Percentiles rank a stretch among this genome's conserved stretches.
Evolutionary conservation across 2,888 invertebrate genomes (phyloP).

Genomic region (Morpho helenor): DNA sequence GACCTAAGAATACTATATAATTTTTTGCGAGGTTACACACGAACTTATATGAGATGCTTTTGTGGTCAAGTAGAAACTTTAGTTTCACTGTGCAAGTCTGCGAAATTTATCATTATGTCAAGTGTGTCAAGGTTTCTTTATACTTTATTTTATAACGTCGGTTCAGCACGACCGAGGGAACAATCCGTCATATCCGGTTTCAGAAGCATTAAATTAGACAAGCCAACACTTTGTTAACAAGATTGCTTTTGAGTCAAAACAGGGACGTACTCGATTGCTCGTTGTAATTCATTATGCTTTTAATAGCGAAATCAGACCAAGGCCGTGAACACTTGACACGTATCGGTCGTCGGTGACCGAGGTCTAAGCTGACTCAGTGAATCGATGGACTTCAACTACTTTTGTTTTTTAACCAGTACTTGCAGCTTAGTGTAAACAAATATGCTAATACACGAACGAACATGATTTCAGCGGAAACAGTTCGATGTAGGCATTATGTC

Average conservation of each 20-base stretch:
- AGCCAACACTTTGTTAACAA: constrained; percentile 27
- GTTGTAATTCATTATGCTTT: constrained; percentile 73
- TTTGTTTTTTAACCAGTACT: constrained; percentile 16
- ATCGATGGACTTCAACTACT: constrained; percentile 60
- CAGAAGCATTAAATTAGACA: constrained; percentile 16
- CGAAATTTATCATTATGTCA: not conserved
- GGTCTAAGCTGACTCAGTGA: constrained; percentile 69
- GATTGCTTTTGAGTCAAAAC: constrained; percentile 35
- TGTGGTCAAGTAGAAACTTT: no score
- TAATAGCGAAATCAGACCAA: constrained; percentile 75
- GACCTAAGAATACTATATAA: no score
- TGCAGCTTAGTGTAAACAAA: constrained; percentile 1
- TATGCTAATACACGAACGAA: not conserved
- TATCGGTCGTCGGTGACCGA: constrained; percentile 56
- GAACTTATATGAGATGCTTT: no score
- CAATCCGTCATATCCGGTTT: constrained; percentile 23
- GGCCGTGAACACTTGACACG: constrained; percentile 73
- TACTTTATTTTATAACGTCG: no score
- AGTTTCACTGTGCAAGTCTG: no score
- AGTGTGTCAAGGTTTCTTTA: not conserved
- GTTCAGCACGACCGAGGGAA: constrained; percentile 4
- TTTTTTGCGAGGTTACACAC: no score
- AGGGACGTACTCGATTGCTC: constrained; percentile 49
- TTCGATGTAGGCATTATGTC: no score
- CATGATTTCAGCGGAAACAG: no score